Evolutionary conservation across 2,888 invertebrate genomes (phyloP), one percentile per base, ranked within the genome.

Genomic region (Gasteruption jaculator): DNA sequence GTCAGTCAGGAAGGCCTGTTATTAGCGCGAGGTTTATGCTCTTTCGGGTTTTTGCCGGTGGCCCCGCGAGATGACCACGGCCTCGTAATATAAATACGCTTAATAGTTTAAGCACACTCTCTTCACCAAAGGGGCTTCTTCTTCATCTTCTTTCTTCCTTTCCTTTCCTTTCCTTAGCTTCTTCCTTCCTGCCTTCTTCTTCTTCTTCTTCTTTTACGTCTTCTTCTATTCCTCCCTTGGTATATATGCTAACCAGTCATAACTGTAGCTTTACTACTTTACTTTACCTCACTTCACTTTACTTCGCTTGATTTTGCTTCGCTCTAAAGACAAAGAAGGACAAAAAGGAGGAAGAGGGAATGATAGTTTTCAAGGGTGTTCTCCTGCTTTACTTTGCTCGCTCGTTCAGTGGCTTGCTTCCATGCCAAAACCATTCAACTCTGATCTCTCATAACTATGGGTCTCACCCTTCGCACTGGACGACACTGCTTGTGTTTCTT

Each of bases 21-120:
- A 69, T 69, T 69, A 68, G 67, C 58, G 58, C 58, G 61, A 65
- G 63, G 68, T 69, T 69, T 69, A 69, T 69, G 67, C 66, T 65
- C 64, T 65, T 69, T 68, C 61, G 60, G 55, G 54, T 67, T 68
- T 67, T 68, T 68, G 66, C 63, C 57, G 53, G 49, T 64, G 64
- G 64, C 61, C 52, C 58, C 58, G 58, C 48, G 56, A 61, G 61
- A 63, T 57, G 62, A 53, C 52, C 57, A 53, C 56, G 60, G 60
- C 60, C 56, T 61, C 62, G 65, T 63, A 68, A 68, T 68, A 68
- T 68, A 68, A 68, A 68, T 68, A 68, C 67, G 62, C 61, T 67
- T 68, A 68, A 68, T 68, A 68, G 68, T 68, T 68, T 68, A 66
- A 68, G 68, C 66, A 66, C 63, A 65, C 65, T 59, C 57, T 56